Evolutionary conservation across 2,797 vertebrate genomes (phyloP).

Genomic region (Pseudotriccus pelzelni): DNA sequence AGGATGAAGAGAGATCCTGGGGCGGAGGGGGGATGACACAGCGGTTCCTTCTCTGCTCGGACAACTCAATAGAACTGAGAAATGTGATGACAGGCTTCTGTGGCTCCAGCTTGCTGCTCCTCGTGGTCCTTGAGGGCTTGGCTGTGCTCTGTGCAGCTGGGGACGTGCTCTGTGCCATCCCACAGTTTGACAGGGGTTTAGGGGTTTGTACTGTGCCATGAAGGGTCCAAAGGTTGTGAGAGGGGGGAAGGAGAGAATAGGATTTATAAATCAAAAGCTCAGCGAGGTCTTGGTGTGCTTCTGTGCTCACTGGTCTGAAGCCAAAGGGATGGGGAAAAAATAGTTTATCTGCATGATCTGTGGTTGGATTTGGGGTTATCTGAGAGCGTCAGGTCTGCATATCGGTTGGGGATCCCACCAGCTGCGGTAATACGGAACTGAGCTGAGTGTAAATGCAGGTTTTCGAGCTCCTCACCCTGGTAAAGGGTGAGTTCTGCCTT

Average conservation of each 20-base stretch:
- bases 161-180: not conserved
- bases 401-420: not conserved
- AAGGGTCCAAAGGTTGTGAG: not conserved
- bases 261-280: not conserved
- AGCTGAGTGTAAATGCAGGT: not conserved
- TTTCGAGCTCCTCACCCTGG: not conserved
- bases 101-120: not conserved
- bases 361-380: not conserved
- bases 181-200: not conserved
- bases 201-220: accelerated
- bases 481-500: not conserved
- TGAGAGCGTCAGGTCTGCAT: not conserved
- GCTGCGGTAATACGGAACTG: no score
- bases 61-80: accelerated
- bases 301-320: not conserved
- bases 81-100: not conserved
- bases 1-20: not conserved
- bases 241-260: not conserved
- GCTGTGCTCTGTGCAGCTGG: not conserved
- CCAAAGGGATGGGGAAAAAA: not conserved
- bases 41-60: not conserved
- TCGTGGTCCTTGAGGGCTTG: accelerated
- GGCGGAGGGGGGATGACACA: not conserved
- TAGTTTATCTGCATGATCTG: not conserved
- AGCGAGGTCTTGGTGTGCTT: not conserved